phyloP scores from a whole-genome alignment of 2,113 vertebrate species.

The Beaufortia kweichowensis region DNA sequence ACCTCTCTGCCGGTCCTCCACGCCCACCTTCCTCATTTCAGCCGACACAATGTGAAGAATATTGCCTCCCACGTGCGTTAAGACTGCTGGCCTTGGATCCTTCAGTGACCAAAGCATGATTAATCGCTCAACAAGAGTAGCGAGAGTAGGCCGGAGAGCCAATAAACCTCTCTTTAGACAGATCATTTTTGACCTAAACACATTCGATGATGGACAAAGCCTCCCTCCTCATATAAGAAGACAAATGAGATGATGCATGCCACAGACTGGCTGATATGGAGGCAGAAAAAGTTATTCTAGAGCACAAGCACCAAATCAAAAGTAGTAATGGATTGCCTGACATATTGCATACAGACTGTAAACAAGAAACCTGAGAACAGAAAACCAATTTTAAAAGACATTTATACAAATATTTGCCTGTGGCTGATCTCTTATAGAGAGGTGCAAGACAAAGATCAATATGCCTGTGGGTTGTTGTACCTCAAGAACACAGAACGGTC shows the following conservation, averaged over 20 bases:
- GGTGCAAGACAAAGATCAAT: conserved; percentile 53
- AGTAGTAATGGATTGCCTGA: conserved; percentile 65
- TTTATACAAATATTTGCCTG: conserved; percentile 67
- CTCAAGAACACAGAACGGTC: neutral
- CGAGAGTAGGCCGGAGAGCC: conserved; percentile 63
- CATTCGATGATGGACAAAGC: conserved; percentile 64
- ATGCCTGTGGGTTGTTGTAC: conserved; percentile 12
- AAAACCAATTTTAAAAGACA: conserved; percentile 61
- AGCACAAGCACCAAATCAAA: conserved; percentile 64
- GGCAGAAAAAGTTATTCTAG: conserved; percentile 35
- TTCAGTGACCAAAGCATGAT: conserved; percentile 67
- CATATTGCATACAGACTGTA: conserved; percentile 62
- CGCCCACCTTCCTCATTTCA: conserved; percentile 54
- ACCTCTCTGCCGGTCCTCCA: conserved; percentile 48
- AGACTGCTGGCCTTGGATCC: conserved; percentile 70
- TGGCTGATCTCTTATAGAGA: conserved; percentile 53
- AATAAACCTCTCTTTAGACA: conserved; percentile 66
- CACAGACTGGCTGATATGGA: conserved; percentile 23
- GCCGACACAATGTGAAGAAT: conserved; percentile 51
- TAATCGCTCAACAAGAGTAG: conserved; percentile 75
- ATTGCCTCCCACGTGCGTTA: conserved; percentile 65
- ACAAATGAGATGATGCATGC: conserved; percentile 35
- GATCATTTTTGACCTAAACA: conserved; percentile 61
- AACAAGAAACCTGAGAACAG: conserved; percentile 63
- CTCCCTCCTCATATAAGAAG: conserved; percentile 16